These are phyloP conservation scores for Tenthredo scrophulariae DNA, from an alignment of 2,888 invertebrate species.

Conservation along the genomic window DNA sequence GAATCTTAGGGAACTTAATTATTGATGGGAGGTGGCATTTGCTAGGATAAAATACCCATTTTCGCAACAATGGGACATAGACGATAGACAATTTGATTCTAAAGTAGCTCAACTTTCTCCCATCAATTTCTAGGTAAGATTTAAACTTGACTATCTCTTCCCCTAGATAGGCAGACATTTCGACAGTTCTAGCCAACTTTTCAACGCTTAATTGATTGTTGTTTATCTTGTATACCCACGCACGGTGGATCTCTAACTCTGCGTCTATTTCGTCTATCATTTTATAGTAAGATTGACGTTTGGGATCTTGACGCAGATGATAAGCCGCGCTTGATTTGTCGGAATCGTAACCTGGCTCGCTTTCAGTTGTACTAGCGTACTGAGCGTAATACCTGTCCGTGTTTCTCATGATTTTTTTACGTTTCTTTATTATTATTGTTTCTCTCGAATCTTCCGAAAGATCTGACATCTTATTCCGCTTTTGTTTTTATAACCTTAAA, in stretches of 20 bases:
- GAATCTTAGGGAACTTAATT: not conserved
- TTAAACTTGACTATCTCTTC: slow-evolving; percentile 51
- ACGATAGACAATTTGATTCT: slow-evolving; percentile 48
- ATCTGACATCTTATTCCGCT: not conserved
- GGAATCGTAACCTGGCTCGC: slow-evolving; percentile 57
- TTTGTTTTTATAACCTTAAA: not conserved
- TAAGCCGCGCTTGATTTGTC: slow-evolving; percentile 46
- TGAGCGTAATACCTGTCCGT: slow-evolving; percentile 56
- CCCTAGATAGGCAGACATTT: slow-evolving; percentile 51
- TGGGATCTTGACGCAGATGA: not conserved
- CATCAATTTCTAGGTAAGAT: slow-evolving; percentile 52
- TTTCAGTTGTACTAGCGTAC: slow-evolving; percentile 22
- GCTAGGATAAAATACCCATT: slow-evolving; percentile 55
- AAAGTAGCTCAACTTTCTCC: slow-evolving; percentile 10
- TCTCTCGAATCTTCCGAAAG: not conserved
- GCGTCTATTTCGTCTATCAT: not conserved
- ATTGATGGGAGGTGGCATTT: slow-evolving; percentile 50
- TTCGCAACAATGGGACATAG: slow-evolving; percentile 51
- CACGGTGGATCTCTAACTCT: slow-evolving; percentile 30
- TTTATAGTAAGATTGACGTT: not conserved
- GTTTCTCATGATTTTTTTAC: not conserved
- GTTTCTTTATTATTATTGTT: not conserved
- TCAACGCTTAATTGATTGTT: not conserved
- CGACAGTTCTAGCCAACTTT: slow-evolving; percentile 1
- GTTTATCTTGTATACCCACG: slow-evolving; percentile 43